phyloP scores from a whole-genome alignment of 2,888 invertebrate species.

The Spilarctia lutea region DNA sequence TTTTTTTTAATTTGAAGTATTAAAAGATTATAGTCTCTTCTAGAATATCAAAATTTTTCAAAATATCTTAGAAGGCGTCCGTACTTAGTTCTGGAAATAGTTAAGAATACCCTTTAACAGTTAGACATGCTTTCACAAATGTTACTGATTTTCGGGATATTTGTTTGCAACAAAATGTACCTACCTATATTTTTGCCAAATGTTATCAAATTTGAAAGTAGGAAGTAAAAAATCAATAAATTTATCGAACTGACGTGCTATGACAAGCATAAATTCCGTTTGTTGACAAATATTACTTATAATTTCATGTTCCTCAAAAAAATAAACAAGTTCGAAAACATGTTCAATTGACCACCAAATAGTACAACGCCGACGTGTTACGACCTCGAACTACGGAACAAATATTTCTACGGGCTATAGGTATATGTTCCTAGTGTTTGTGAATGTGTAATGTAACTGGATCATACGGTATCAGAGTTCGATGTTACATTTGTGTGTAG shows the following conservation, averaged over 20 bases:
- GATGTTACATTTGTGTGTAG: neutral
- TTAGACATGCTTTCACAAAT: neutral
- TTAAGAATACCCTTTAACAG: neutral
- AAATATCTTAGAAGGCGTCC: neutral
- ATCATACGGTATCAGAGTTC: neutral
- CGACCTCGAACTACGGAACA: conserved; percentile 7
- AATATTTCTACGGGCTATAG: neutral
- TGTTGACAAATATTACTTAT: neutral
- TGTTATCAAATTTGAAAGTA: neutral
- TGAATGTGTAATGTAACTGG: neutral
- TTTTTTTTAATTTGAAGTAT: too few species aligned
- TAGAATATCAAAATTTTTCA: too few species aligned
- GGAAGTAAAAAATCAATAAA: neutral
- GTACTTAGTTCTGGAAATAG: neutral
- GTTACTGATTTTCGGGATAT: neutral
- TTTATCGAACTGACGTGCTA: neutral
- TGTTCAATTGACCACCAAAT: conserved; percentile 19
- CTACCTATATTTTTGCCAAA: neutral
- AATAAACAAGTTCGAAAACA: conserved; percentile 5
- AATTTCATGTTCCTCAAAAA: conserved; percentile 5
- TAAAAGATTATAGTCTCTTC: too few species aligned
- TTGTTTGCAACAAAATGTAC: neutral
- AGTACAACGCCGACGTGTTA: conserved; percentile 11
- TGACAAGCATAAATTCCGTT: neutral
- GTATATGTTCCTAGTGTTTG: neutral